Conservation (phyloP, 1,140 invertebrate genomes). For the Danaus melanippus region DNA sequence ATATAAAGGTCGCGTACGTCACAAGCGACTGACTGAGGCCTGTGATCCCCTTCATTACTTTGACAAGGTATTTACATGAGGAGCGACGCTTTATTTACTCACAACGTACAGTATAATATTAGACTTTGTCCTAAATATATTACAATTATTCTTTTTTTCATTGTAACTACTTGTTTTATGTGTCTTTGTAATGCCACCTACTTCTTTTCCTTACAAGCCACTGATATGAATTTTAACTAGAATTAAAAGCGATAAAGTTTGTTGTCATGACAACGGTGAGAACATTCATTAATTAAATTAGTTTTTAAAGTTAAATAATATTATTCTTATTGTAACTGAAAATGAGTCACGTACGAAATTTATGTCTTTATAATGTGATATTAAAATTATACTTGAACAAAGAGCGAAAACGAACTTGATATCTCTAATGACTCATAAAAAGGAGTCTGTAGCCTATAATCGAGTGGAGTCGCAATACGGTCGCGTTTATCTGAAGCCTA, state of each 20-base stretch:
- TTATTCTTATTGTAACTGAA: too few species aligned
- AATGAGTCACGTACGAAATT: too few species aligned
- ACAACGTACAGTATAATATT: too few species aligned
- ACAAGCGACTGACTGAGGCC: conserved; percentile 4
- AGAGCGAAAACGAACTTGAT: conserved; percentile 10
- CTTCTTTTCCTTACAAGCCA: too few species aligned
- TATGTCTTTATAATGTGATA: background rate
- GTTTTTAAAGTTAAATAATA: too few species aligned
- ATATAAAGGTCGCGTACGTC: background rate
- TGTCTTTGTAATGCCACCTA: too few species aligned
- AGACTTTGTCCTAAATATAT: too few species aligned
- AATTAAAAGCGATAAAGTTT: too few species aligned
- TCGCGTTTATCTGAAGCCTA: conserved; percentile 51
- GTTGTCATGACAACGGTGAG: too few species aligned
- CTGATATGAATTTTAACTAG: too few species aligned
- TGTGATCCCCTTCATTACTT: conserved; percentile 13
- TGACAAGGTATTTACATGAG: conserved; percentile 9
- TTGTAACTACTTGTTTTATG: too few species aligned
- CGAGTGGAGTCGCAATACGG: conserved; percentile 15
- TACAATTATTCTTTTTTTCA: too few species aligned
- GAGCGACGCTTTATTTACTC: conserved; percentile 3
- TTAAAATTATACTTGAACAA: conserved; percentile 3
- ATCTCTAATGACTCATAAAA: conserved; percentile 20
- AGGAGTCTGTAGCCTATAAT: conserved; percentile 15
- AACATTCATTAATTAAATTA: background rate